Conservation (phyloP, 2,113 vertebrate genomes). For the Crotalus tigris region DNA sequence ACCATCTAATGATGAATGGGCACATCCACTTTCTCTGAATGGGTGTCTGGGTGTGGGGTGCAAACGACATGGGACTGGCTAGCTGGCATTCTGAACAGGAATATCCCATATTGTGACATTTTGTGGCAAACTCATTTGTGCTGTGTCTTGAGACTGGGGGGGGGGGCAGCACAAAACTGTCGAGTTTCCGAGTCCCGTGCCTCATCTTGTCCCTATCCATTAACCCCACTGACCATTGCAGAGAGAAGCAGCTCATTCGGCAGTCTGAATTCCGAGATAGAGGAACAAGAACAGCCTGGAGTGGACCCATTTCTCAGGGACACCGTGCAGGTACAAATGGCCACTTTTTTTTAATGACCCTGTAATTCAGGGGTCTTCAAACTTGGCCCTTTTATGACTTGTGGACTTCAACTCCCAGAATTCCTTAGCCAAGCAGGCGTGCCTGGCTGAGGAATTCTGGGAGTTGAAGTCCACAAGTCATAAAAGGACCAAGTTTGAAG, state of each 20-base stretch:
- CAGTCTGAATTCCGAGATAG: not conserved
- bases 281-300: not conserved
- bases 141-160: not conserved
- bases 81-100: not conserved
- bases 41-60: not conserved
- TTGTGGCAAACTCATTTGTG: not conserved
- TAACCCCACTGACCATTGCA: not conserved
- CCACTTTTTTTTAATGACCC: not conserved
- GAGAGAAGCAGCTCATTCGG: not conserved
- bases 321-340: slow-evolving; percentile 18
- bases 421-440: no score
- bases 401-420: no score
- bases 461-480: no score
- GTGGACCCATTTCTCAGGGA: accelerated
- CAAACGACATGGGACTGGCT: not conserved
- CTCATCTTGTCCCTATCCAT: not conserved
- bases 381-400: no score
- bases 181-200: not conserved
- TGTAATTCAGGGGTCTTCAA: no score
- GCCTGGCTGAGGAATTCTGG: no score
- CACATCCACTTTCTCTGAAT: no score
- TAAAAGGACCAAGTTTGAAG: no score
- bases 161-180: no score
- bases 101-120: not conserved
- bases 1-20: not conserved